A percentile compares a stretch with the other conserved stretches of the same genome.
phyloP scores from a whole-genome alignment of 1,140 invertebrate species.

The Lasaia peninsularis region DNA sequence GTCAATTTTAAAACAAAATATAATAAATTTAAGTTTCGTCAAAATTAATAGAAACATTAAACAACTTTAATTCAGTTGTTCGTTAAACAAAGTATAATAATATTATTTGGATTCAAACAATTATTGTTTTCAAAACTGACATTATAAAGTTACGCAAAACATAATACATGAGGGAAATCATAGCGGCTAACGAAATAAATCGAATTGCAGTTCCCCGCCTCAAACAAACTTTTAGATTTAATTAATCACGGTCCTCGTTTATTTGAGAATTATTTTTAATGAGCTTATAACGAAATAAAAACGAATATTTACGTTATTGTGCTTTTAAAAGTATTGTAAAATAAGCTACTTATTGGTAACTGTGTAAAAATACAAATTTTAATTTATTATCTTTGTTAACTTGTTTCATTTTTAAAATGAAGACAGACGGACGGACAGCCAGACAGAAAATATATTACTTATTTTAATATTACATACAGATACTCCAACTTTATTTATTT shows the following conservation, averaged over 20 bases:
- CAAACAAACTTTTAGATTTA: constrained; percentile 14
- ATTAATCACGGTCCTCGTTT: constrained; percentile 11
- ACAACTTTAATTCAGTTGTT: neutral
- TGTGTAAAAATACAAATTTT: no score
- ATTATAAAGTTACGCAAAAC: constrained; percentile 33
- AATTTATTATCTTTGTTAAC: no score
- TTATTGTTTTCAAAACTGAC: constrained; percentile 14
- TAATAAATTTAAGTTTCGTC: no score
- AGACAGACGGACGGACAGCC: no score
- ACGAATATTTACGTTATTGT: neutral
- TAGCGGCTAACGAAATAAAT: constrained; percentile 47
- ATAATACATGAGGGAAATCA: constrained; percentile 57
- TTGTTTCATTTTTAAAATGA: no score
- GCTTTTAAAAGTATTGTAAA: no score
- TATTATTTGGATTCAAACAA: neutral
- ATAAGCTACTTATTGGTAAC: no score
- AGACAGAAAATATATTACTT: no score
- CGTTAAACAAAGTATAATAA: neutral
- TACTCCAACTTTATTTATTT: no score
- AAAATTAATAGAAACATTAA: no score
- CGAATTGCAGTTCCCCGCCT: constrained; percentile 32
- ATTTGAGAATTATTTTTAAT: constrained; percentile 2
- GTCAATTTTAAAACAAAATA: no score
- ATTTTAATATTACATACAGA: no score
- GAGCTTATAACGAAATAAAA: neutral